Conservation (phyloP, 2,797 vertebrate genomes). For the Aselliscus stoliczkanus region DNA sequence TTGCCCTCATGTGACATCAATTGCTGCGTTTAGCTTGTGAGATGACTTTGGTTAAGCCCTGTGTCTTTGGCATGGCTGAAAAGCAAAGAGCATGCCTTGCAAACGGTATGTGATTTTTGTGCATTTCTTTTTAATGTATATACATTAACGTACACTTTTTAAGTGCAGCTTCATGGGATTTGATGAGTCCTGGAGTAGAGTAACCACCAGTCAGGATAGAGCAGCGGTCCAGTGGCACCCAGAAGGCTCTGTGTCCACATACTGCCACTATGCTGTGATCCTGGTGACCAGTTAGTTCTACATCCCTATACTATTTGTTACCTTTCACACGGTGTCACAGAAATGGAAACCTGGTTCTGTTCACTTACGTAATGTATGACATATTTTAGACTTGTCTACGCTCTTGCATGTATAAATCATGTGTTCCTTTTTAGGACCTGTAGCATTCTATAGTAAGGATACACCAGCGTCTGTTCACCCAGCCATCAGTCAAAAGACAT, state of each 20-base stretch:
- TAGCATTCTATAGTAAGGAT: background rate
- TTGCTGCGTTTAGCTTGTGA: accelerated
- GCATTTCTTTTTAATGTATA: background rate
- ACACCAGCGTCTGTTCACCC: background rate
- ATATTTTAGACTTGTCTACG: background rate
- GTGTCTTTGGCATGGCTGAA: background rate
- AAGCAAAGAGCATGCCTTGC: background rate
- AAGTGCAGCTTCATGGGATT: background rate
- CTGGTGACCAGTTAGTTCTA: background rate
- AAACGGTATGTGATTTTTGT: background rate
- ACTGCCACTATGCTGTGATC: too few species aligned
- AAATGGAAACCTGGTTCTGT: background rate
- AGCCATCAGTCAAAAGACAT: background rate
- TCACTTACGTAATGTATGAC: accelerated
- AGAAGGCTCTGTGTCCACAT: background rate
- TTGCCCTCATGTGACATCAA: accelerated
- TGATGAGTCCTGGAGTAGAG: background rate
- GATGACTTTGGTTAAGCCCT: background rate
- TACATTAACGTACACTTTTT: background rate
- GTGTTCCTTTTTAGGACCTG: background rate
- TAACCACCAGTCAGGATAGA: too few species aligned
- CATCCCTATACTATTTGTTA: too few species aligned
- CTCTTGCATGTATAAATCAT: background rate
- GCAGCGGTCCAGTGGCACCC: background rate
- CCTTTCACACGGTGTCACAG: background rate